Evolutionary conservation across 2,888 invertebrate genomes (phyloP), one percentile per base, ranked within the genome.

Genomic region (Entomobrya multifasciata): DNA sequence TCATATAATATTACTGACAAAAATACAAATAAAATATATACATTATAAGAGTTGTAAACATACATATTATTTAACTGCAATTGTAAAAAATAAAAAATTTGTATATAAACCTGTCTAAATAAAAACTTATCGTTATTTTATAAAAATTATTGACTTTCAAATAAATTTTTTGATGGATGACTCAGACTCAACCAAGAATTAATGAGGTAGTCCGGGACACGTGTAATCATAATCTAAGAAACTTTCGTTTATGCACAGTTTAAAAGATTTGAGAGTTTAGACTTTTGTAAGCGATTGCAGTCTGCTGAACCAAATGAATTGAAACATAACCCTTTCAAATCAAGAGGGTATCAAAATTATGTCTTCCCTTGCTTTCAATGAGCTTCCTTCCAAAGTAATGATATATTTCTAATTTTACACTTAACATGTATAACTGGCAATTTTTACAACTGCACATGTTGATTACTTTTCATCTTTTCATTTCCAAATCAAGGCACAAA

Each of bases 351-450:
- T 36, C 36, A 8, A 36, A 36, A 36, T 5, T 70, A 77, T 49
- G 79, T 4, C 52, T 17, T 36, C 70, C 13, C 20, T 44, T 11
- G 1, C 20, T 25, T 44, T 55, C 36, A 81, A 72, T 20, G 72
- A 81, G 4, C 72, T 81, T 27, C 81, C 81, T 25, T 36, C 15
- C 25, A 44, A n/a, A 30, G 5, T n/a, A 27, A 36, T 77, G 30
- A 13, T 17, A 22, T 17, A 17, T 17, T n/a, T 10, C 44, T n/a
- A 41, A 44, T 6, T 6, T 22, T 20, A 3, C 11, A 49, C 27
- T 62, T 8, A 62, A 30, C 11, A n/a, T n/a, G n/a, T 3, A 62
- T 62, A 36, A 36, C 36, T 36, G 8, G n/a, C 22, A 20, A 20
- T 20, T 25, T 20, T 10, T 22, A 8, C 20, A 70, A 27, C 30